Evolutionary conservation across 2,888 invertebrate species (phyloP), one percentile per base, ranked within the genome.

Genomic region (Xylophagus ater): DNA sequence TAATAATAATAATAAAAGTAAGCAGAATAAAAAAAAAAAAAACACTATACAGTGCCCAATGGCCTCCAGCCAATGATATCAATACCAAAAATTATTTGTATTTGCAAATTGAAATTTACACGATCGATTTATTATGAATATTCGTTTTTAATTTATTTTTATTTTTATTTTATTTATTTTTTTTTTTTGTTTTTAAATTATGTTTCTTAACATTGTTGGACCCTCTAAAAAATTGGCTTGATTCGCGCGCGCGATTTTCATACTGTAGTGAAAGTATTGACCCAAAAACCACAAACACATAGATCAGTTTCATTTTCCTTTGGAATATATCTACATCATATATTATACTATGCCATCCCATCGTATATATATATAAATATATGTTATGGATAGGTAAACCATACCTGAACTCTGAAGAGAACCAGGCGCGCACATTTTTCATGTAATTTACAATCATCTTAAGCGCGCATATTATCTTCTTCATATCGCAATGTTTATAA

Each of bases 241-340:
- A 35, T 17, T 10, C 21, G 12, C n/a, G 12, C 15, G 26, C 38
- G 34, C 38, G 35, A 34, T 40, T 35, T 40, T 34, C 41, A 41
- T 35, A 37, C 34, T 34, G 37, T n/a, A 44, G 44, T 44, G 44
- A 44, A 44, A 44, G 44, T 44, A 41, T 42, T 44, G 44, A 44
- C 44, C 44, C 42, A 42, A 44, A 44, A 44, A 44, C 33, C 33
- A 34, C 40, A n/a, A n/a, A n/a, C n/a, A 8, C 8, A 20, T 20
- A 20, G 5, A 20, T 20, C 2, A 7, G 8, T 20, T 2, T 20
- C 2, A 23, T 23, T 6, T 3, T n/a, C 23, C 23, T 23, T 8
- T 23, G 8, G 23, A 8, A 23, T 7, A 10, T 23, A n/a, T n/a
- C n/a, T n/a, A n/a, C n/a, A n/a, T n/a, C n/a, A n/a, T n/a, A n/a